Evolutionary conservation across 2,888 invertebrate species (phyloP).

Genomic region (Drosophila gaucha): DNA sequence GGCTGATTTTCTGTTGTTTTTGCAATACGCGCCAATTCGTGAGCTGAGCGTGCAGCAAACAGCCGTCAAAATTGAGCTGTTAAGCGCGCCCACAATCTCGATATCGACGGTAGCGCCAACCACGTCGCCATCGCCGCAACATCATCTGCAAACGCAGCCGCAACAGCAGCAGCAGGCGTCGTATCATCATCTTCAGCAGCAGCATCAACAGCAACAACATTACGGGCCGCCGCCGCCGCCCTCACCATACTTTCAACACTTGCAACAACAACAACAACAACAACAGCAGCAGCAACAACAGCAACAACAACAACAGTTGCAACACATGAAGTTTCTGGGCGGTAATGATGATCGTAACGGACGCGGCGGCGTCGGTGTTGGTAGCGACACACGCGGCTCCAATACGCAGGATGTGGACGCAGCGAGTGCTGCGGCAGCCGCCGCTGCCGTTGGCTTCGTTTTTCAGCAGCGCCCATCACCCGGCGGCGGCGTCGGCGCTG

Average conservation of each 20-base stretch:
- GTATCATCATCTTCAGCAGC: slow-evolving; percentile 39
- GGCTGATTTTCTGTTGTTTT: slow-evolving; percentile 36
- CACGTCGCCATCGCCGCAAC: slow-evolving; percentile 73
- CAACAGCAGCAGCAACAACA: slow-evolving; percentile 63
- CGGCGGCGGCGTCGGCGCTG: slow-evolving; percentile 48
- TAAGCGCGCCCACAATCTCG: slow-evolving; percentile 84
- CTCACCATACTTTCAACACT: slow-evolving; percentile 57
- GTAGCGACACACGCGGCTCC: slow-evolving; percentile 26
- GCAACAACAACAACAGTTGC: slow-evolving; percentile 73
- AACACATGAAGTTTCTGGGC: slow-evolving; percentile 92
- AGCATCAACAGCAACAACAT: slow-evolving; percentile 52
- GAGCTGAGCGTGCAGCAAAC: slow-evolving; percentile 67
- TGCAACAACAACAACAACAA: slow-evolving; percentile 59
- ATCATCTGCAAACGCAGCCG: slow-evolving; percentile 61
- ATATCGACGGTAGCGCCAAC: slow-evolving; percentile 82
- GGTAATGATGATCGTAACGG: slow-evolving; percentile 88
- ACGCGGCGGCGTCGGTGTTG: slow-evolving; percentile 83
- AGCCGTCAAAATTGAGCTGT: slow-evolving; percentile 85
- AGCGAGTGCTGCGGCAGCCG: slow-evolving; percentile 77
- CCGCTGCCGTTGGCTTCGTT: slow-evolving; percentile 95
- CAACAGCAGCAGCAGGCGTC: slow-evolving; percentile 50
- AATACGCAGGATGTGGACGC: slow-evolving; percentile 92
- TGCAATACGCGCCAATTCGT: slow-evolving; percentile 74
- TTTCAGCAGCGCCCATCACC: slow-evolving; percentile 85
- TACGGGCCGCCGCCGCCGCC: slow-evolving; percentile 46